These are phyloP conservation scores for Chauna torquata DNA, from an alignment of 2,113 vertebrate species.

Conservation along the genomic window DNA sequence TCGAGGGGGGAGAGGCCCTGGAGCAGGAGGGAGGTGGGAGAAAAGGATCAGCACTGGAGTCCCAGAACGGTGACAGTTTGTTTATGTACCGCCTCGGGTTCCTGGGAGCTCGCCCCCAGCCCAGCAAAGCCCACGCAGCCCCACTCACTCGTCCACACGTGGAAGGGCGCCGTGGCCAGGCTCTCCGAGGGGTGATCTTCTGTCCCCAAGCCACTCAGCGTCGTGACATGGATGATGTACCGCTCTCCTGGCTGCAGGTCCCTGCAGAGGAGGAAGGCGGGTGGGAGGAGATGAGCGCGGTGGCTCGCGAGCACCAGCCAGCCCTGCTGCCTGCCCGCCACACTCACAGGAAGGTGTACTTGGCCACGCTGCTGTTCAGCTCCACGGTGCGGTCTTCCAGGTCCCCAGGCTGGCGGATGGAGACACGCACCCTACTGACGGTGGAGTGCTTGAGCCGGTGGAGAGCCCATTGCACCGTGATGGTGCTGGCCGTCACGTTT, in stretches of 20 bases:
- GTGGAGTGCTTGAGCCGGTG: slow-evolving; percentile 82
- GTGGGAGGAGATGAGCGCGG: not conserved
- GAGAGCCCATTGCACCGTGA: slow-evolving; percentile 88
- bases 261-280: slow-evolving; percentile 64
- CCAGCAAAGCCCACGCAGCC: not conserved
- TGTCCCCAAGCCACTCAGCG: slow-evolving; percentile 84
- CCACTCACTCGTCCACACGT: slow-evolving; percentile 91
- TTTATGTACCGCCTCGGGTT: not conserved
- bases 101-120: not conserved
- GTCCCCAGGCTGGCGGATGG: slow-evolving; percentile 79
- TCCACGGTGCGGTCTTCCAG: slow-evolving; percentile 74
- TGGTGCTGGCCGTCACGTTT: slow-evolving; percentile 86
- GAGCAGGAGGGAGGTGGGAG: not conserved
- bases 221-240: slow-evolving; percentile 84
- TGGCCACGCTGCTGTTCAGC: slow-evolving; percentile 83
- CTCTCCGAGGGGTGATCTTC: slow-evolving; percentile 88
- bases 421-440: slow-evolving; percentile 84
- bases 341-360: slow-evolving; percentile 88
- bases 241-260: slow-evolving; percentile 87
- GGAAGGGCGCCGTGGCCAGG: slow-evolving; percentile 82
- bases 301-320: not conserved
- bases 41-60: not conserved
- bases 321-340: accelerated
- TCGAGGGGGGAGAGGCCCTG: slow-evolving; percentile 89
- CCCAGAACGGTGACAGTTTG: accelerated